These are phyloP conservation scores for Archips xylosteana DNA, from an alignment of 2,888 invertebrate species.

Conservation along the genomic window DNA sequence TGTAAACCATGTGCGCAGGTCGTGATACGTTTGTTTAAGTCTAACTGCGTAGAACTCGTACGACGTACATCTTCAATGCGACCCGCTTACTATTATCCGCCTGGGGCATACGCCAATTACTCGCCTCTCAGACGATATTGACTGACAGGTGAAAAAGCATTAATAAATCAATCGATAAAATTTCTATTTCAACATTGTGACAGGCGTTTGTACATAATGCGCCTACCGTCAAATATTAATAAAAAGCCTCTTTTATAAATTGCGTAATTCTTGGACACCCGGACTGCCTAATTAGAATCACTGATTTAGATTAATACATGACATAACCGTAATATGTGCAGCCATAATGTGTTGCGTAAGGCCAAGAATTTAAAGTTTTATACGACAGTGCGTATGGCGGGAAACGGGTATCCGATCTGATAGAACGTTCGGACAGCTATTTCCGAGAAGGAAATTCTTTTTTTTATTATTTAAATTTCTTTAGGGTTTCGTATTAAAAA, in stretches of 20 bases:
- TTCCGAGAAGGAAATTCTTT: constrained; percentile 12
- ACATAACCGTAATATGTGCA: constrained; percentile 48
- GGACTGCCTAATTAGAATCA: constrained; percentile 46
- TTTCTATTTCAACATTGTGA: constrained; percentile 40
- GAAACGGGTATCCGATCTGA: constrained; percentile 23
- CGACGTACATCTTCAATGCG: constrained; percentile 3
- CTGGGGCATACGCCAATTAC: constrained; percentile 26
- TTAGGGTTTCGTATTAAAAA: too few species aligned
- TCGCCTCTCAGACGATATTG: constrained; percentile 16
- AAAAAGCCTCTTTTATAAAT: constrained; percentile 34
- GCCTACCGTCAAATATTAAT: constrained; percentile 37
- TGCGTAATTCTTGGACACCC: constrained; percentile 36
- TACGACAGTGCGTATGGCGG: constrained; percentile 11
- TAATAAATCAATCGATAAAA: constrained; percentile 33
- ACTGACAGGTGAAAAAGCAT: constrained; percentile 37
- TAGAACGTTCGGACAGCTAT: constrained; percentile 6
- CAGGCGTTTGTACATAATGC: constrained; percentile 33
- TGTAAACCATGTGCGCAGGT: too few species aligned
- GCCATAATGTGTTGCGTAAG: constrained; percentile 52
- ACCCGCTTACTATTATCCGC: constrained; percentile 13
- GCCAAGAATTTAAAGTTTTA: constrained; percentile 51
- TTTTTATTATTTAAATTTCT: neutral
- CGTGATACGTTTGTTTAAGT: neutral
- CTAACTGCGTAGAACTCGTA: neutral
- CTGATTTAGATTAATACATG: constrained; percentile 45